These are phyloP conservation scores for Hippocampus barbouri DNA, from an alignment of 2,113 vertebrate genomes.

Conservation along the genomic window DNA sequence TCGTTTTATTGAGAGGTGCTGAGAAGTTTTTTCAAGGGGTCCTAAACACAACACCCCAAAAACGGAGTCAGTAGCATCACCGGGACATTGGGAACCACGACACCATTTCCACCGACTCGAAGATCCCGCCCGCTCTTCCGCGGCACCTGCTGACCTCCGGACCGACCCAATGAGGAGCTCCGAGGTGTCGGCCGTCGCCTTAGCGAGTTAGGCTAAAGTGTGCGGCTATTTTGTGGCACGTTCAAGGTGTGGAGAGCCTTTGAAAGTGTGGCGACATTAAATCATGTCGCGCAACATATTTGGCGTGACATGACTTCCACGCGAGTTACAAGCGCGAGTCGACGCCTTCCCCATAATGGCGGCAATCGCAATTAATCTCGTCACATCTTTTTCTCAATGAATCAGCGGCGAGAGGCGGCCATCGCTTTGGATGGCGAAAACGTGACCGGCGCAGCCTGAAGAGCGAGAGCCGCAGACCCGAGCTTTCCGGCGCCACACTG, in stretches of 20 bases:
- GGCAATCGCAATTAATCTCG: background rate
- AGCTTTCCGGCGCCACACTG: too few species aligned
- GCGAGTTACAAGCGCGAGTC: background rate
- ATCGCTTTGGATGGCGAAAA: background rate
- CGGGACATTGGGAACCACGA: conserved; percentile 36
- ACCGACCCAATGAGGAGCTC: conserved; percentile 60
- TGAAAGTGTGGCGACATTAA: too few species aligned
- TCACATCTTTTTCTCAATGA: background rate
- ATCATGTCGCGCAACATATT: too few species aligned
- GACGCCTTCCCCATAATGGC: background rate
- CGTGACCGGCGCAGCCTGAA: background rate
- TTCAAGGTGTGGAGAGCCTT: too few species aligned
- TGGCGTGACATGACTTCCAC: too few species aligned
- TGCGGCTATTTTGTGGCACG: too few species aligned
- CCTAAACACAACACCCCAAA: too few species aligned
- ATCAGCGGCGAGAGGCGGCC: background rate
- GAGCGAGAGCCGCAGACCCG: background rate
- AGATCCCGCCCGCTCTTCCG: conserved; percentile 22
- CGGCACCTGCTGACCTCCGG: conserved; percentile 29
- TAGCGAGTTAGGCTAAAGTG: conserved; percentile 37
- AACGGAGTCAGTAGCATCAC: too few species aligned
- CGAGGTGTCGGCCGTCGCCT: conserved; percentile 50
- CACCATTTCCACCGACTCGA: conserved; percentile 48
- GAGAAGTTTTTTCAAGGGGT: background rate
- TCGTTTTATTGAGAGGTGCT: conserved; percentile 17